Evolutionary conservation across 2,113 vertebrate genomes (phyloP).

Genomic region (Leuciscus idus): DNA sequence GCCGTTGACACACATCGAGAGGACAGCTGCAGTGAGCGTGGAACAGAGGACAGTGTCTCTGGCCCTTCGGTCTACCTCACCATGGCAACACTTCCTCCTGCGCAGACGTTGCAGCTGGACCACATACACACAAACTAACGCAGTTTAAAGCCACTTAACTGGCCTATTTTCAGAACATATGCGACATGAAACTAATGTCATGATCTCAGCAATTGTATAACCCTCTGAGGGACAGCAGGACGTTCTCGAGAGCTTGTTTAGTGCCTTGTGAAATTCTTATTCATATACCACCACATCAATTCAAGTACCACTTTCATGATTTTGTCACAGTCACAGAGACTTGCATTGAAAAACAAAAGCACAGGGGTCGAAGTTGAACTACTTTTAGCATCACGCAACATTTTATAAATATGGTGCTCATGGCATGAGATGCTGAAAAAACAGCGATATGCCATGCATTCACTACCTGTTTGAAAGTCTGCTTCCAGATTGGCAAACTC

Average conservation of each 20-base stretch:
- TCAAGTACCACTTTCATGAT: not conserved
- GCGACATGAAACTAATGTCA: conserved; percentile 1
- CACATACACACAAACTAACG: conserved; percentile 37
- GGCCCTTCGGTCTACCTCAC: conserved; percentile 71
- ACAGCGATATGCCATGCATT: not conserved
- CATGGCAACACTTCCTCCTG: conserved; percentile 80
- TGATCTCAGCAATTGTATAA: not conserved
- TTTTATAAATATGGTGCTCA: not conserved
- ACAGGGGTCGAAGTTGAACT: not conserved
- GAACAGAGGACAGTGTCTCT: conserved; percentile 64
- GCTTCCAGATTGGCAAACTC: not conserved
- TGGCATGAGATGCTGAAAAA: not conserved
- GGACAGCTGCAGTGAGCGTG: conserved; percentile 64
- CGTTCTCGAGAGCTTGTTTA: not conserved
- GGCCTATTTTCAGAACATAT: conserved; percentile 4
- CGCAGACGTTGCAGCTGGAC: conserved; percentile 72
- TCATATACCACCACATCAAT: not conserved
- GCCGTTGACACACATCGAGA: conserved; percentile 52
- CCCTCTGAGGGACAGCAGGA: not conserved
- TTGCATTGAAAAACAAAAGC: not conserved
- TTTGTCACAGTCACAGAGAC: not conserved
- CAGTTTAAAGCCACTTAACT: not conserved
- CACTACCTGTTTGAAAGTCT: not conserved
- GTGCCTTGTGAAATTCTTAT: not conserved
- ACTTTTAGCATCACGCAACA: not conserved